Percentiles rank a stretch among this genome's conserved stretches.
Evolutionary conservation across 1,140 invertebrate species (phyloP).

Genomic region (Nasonia vitripennis): DNA sequence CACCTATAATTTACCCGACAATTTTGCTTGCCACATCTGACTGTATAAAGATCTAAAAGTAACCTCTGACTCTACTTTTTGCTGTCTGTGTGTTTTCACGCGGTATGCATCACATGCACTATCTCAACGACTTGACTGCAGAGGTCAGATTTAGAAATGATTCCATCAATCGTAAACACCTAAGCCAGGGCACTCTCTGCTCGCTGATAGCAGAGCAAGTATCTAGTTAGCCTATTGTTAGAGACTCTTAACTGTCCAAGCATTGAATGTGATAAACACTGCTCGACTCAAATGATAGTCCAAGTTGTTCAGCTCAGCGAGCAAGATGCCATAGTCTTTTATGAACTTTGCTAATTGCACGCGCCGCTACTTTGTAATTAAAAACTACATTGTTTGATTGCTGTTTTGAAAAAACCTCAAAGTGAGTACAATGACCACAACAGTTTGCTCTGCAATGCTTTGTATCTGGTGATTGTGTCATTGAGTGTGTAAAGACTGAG

Average conservation of each 20-base stretch:
- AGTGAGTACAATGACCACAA: neutral
- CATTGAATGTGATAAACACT: neutral
- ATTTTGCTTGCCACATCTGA: no score
- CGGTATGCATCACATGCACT: neutral
- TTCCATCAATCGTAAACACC: neutral
- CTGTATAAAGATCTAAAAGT: no score
- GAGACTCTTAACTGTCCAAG: neutral
- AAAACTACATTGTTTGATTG: neutral
- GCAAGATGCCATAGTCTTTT: neutral
- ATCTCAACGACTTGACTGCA: neutral
- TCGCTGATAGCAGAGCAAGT: neutral
- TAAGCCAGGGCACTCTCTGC: neutral
- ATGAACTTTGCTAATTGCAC: neutral
- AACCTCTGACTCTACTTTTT: neutral
- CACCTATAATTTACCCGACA: no score
- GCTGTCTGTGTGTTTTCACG: neutral
- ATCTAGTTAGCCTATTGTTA: neutral
- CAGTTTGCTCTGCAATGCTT: neutral
- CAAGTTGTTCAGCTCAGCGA: neutral
- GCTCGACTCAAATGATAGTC: neutral
- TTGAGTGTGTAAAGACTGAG: neutral
- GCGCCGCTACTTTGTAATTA: neutral
- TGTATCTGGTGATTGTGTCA: neutral
- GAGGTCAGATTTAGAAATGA: constrained; percentile 1
- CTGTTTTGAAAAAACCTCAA: neutral